phyloP scores from a whole-genome alignment of 2,888 invertebrate genomes.

The Drosophila lacicola region DNA sequence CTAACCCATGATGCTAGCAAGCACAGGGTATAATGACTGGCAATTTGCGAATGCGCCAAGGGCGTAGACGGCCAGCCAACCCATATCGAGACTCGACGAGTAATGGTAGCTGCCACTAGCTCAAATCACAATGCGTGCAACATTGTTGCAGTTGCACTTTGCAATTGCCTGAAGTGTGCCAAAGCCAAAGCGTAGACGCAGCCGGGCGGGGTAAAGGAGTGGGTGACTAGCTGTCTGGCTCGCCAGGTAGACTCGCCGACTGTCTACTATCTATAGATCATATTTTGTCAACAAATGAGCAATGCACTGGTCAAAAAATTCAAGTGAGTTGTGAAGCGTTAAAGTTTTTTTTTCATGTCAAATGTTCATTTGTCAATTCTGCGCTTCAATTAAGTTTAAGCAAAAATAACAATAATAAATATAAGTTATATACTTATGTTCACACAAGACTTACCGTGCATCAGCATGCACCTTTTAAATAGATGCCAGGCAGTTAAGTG shows the following conservation, averaged over 20 bases:
- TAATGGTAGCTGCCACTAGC: conserved; percentile 13
- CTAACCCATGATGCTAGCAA: neutral
- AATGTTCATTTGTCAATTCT: no score
- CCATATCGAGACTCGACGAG: conserved; percentile 25
- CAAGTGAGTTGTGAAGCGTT: neutral
- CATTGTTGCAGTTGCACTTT: conserved; percentile 34
- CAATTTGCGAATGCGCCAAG: conserved; percentile 42
- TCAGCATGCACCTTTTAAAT: no score
- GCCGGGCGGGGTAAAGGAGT: neutral
- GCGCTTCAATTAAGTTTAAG: no score
- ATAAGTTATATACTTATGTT: no score
- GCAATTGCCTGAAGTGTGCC: conserved; percentile 7
- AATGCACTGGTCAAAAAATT: conserved; percentile 17
- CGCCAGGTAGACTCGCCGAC: neutral
- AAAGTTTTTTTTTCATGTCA: neutral
- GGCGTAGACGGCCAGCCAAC: conserved; percentile 37
- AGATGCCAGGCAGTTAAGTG: neutral
- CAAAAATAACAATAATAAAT: no score
- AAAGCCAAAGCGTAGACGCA: no score
- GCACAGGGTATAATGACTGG: conserved; percentile 27
- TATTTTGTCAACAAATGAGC: conserved; percentile 8
- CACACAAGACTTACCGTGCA: no score
- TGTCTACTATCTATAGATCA: conserved; percentile 12
- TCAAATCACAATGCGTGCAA: conserved; percentile 24
- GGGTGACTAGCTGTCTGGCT: conserved; percentile 20